These are phyloP conservation scores for Coturnix japonica DNA, from an alignment of 2,113 vertebrate genomes.

Conservation along the genomic window DNA sequence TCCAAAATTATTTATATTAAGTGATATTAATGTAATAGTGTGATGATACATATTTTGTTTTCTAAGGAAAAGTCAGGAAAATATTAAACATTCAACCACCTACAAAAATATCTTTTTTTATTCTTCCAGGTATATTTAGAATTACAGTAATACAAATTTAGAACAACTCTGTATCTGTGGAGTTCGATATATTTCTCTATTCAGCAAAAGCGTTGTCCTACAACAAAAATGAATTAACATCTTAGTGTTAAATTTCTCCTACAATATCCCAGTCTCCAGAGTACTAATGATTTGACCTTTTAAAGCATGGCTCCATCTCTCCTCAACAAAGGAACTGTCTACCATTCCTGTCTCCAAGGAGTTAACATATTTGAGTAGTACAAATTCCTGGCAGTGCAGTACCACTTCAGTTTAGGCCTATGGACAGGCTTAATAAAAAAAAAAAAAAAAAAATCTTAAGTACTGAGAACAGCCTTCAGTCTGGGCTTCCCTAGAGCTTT, in stretches of 20 bases:
- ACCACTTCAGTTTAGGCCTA: neutral
- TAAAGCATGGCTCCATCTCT: neutral
- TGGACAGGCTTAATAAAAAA: neutral
- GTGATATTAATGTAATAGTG: neutral
- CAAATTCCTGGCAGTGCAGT: neutral
- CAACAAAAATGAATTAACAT: neutral
- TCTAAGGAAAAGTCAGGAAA: neutral
- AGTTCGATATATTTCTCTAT: neutral
- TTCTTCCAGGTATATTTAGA: neutral
- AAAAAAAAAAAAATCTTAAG: neutral
- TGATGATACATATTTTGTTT: neutral
- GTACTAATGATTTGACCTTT: neutral
- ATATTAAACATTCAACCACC: neutral
- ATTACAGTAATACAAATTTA: neutral
- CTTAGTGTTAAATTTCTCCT: constrained; percentile 50
- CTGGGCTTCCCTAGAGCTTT: neutral
- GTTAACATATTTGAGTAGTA: neutral
- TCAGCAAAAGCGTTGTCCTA: neutral
- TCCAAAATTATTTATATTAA: neutral
- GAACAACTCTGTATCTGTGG: neutral
- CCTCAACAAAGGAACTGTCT: neutral
- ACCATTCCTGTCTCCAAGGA: neutral
- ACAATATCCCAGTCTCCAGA: neutral
- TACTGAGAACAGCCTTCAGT: neutral
- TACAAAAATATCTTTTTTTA: neutral